phyloP scores from a whole-genome alignment of 1,140 invertebrate species.

The Drosophila nigromelanica region DNA sequence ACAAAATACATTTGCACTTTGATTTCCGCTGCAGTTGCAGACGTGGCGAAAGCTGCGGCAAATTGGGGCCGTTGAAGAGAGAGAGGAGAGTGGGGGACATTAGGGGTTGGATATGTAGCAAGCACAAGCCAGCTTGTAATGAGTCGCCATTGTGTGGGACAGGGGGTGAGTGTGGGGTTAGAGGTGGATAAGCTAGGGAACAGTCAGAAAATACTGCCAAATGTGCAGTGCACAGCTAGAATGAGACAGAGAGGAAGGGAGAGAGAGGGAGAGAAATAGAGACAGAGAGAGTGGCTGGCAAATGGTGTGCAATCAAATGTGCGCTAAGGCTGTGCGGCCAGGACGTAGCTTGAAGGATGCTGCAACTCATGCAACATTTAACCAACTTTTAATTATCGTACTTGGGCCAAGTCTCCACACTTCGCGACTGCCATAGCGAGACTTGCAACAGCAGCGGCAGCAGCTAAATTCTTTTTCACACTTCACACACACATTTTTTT shows the following conservation, averaged over 20 bases:
- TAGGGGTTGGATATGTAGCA: conserved; percentile 17
- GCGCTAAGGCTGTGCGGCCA: conserved; percentile 29
- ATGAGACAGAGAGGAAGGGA: background rate
- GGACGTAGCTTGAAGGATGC: conserved; percentile 59
- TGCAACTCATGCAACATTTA: conserved; percentile 78
- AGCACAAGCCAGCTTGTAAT: conserved; percentile 37
- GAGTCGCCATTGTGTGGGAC: conserved; percentile 6
- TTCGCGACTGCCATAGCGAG: conserved; percentile 11
- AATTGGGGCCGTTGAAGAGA: background rate
- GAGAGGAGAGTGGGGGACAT: background rate
- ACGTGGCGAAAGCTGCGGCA: background rate
- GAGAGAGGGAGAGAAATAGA: conserved; percentile 12
- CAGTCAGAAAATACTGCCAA: conserved; percentile 22
- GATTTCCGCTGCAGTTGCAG: conserved; percentile 52
- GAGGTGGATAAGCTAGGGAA: conserved; percentile 7
- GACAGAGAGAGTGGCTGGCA: conserved; percentile 37
- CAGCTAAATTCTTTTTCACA: conserved; percentile 48
- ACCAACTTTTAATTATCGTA: conserved; percentile 80
- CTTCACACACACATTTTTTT: background rate
- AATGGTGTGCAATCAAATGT: conserved; percentile 79
- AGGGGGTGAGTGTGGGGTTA: background rate
- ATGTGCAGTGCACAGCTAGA: conserved; percentile 17
- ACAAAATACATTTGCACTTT: conserved; percentile 76
- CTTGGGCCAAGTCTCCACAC: conserved; percentile 54
- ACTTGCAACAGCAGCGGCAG: conserved; percentile 35